Conservation (phyloP, 1,140 invertebrate species). For the Cherax destructor region DNA sequence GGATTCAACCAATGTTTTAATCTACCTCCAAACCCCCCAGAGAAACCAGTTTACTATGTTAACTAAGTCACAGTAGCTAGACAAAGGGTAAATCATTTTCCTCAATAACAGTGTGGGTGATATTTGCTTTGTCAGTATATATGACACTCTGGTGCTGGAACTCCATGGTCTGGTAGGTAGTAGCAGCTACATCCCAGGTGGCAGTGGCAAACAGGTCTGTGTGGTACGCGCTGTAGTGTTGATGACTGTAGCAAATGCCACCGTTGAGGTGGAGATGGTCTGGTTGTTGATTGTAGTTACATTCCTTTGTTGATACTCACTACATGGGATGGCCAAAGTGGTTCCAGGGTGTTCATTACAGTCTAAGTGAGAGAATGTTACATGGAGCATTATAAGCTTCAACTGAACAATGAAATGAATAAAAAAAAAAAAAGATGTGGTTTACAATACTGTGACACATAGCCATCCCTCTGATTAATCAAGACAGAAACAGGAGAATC, state of each 20-base stretch:
- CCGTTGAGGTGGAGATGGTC: constrained; percentile 27
- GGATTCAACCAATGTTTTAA: too few species aligned
- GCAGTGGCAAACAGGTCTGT: background rate
- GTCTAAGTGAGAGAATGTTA: background rate
- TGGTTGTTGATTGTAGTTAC: constrained; percentile 40
- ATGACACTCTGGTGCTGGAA: constrained; percentile 52
- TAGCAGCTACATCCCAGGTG: constrained; percentile 11
- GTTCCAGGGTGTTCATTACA: constrained; percentile 38
- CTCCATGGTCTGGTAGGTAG: constrained; percentile 48
- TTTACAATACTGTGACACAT: too few species aligned
- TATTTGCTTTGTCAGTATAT: constrained; percentile 22
- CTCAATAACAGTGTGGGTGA: background rate
- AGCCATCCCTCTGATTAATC: too few species aligned
- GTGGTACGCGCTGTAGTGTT: constrained; percentile 38
- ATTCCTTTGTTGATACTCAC: constrained; percentile 5
- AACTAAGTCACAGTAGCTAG: background rate
- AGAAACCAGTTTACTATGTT: too few species aligned
- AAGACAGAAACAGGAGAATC: too few species aligned
- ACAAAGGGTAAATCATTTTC: background rate
- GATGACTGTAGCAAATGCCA: constrained; percentile 33
- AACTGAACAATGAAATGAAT: too few species aligned
- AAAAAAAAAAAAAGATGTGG: too few species aligned
- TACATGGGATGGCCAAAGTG: constrained; percentile 32
- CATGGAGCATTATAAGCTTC: too few species aligned
- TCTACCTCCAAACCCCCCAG: too few species aligned